Evolutionary conservation across 2,797 vertebrate species (phyloP).

Genomic region (Danio choprae): DNA sequence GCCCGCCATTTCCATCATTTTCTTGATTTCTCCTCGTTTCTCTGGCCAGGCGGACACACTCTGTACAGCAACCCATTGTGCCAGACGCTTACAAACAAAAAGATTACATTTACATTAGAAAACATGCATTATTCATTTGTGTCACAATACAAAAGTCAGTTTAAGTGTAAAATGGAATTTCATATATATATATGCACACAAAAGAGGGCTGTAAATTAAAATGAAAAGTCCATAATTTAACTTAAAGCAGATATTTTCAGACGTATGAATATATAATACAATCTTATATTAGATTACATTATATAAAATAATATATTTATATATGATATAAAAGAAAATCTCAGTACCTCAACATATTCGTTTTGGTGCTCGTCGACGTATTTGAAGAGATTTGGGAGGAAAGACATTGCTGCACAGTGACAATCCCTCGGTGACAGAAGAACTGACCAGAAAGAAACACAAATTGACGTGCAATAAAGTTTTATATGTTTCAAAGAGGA

Average conservation of each 20-base stretch:
- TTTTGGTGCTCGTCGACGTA: slow-evolving; percentile 94
- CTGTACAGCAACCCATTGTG: slow-evolving; percentile 91
- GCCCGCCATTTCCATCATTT: slow-evolving; percentile 91
- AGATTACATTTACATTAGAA: background rate
- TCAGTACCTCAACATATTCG: slow-evolving; percentile 86
- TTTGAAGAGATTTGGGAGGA: slow-evolving; percentile 84
- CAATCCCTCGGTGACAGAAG: background rate
- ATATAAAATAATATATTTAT: background rate
- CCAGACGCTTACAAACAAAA: slow-evolving; percentile 80
- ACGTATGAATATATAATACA: background rate
- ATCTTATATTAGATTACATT: too few relatives aligned
- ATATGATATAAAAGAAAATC: background rate
- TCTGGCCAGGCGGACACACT: slow-evolving; percentile 96
- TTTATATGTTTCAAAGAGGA: background rate
- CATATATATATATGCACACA: too few relatives aligned
- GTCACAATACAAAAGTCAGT: background rate
- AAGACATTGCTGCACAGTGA: slow-evolving; percentile 77
- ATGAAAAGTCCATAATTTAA: background rate
- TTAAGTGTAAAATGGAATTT: too few relatives aligned
- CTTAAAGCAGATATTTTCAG: background rate
- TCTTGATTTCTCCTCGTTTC: slow-evolving; percentile 89
- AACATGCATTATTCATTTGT: background rate
- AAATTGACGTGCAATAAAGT: slow-evolving; percentile 3
- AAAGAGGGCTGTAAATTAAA: too few relatives aligned
- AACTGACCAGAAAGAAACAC: background rate